A percentile compares a stretch with the other conserved stretches of the same genome.
These are phyloP conservation scores for Trichoplusia ni DNA, from an alignment of 1,140 invertebrate species.

Conservation along the genomic window DNA sequence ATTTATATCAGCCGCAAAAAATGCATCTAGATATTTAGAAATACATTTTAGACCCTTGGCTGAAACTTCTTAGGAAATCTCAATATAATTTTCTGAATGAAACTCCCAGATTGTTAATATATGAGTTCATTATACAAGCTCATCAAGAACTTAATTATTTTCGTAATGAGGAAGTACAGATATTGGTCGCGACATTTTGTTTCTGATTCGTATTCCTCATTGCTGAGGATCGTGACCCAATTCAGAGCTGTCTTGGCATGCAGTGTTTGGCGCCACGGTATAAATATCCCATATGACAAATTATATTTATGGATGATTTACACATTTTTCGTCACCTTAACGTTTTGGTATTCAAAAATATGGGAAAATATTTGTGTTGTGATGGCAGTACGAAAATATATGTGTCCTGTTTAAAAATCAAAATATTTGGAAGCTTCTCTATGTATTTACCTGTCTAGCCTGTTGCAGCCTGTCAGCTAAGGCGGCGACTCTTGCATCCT, in stretches of 20 bases:
- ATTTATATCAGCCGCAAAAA: too few species aligned
- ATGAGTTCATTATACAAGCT: too few species aligned
- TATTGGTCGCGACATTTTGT: constrained; percentile 1
- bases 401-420: too few species aligned
- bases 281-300: background rate
- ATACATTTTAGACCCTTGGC: too few species aligned
- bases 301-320: too few species aligned
- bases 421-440: background rate
- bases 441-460: constrained; percentile 68
- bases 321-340: background rate
- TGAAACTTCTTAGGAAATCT: too few species aligned
- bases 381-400: too few species aligned
- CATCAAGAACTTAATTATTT: background rate
- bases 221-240: background rate
- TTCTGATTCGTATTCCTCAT: background rate
- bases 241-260: constrained; percentile 10
- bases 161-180: background rate
- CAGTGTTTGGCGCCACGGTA: background rate
- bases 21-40: too few species aligned
- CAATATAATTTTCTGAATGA: too few species aligned
- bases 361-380: too few species aligned
- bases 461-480: constrained; percentile 71
- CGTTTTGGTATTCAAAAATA: too few species aligned
- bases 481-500: constrained; percentile 61
- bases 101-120: too few species aligned